Conservation (phyloP, 2,797 vertebrate genomes). For the Crenuchus spilurus region DNA sequence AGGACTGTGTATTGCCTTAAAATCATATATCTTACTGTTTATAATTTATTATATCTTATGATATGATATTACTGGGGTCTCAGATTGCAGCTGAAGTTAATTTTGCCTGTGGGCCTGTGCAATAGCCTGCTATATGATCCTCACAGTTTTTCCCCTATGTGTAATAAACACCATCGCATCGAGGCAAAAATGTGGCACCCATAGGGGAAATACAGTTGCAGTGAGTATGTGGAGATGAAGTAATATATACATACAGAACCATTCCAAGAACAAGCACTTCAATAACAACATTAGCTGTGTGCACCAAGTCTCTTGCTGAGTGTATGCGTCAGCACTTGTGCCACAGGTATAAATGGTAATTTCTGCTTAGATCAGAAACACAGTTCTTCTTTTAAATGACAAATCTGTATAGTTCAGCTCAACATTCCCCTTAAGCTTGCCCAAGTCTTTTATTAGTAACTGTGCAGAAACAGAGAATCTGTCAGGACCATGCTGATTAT, state of each 20-base stretch:
- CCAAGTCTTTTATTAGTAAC: neutral
- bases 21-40: neutral
- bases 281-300: neutral
- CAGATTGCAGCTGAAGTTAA: neutral
- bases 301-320: neutral
- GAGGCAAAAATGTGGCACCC: neutral
- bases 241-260: neutral
- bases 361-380: neutral
- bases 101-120: neutral
- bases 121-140: neutral
- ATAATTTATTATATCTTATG: neutral
- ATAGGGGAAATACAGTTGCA: neutral
- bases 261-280: conserved; percentile 1
- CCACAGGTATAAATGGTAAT: neutral
- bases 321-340: conserved; percentile 12
- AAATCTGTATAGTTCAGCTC: neutral
- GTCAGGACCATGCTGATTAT: neutral
- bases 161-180: neutral
- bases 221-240: neutral
- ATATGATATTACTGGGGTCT: neutral
- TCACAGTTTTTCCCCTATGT: neutral
- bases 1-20: neutral
- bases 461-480: neutral
- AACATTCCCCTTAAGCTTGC: neutral
- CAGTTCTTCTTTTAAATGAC: neutral